Evolutionary conservation across 2,797 vertebrate species (phyloP).

Genomic region (Morus bassanus): DNA sequence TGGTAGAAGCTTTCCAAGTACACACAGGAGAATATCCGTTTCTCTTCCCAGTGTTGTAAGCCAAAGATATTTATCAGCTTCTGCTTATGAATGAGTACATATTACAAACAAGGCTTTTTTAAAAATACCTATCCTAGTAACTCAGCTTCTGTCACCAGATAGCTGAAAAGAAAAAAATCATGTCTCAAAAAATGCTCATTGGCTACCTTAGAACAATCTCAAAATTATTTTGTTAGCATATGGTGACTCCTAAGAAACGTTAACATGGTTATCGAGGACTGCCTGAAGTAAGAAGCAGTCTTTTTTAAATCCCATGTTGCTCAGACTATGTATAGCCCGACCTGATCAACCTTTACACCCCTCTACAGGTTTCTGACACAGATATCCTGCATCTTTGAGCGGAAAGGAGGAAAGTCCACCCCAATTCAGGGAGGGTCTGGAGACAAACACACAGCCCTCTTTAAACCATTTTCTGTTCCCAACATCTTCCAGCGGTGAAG

Average conservation of each 20-base stretch:
- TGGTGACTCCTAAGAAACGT: background rate
- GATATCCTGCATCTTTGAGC: background rate
- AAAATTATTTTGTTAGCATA: background rate
- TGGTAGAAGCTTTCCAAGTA: constrained; percentile 23
- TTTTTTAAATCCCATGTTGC: background rate
- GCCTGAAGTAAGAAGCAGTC: background rate
- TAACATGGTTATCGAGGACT: background rate
- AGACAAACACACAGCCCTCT: background rate
- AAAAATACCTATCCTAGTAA: background rate
- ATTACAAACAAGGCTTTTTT: background rate
- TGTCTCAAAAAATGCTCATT: background rate
- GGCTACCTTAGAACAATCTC: background rate
- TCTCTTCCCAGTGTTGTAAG: background rate
- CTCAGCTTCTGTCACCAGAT: background rate
- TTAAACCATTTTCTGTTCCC: background rate
- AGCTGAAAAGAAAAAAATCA: background rate
- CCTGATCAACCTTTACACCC: background rate
- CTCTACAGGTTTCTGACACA: background rate
- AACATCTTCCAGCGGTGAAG: background rate
- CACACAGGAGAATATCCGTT: constrained; percentile 9
- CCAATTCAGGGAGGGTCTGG: background rate
- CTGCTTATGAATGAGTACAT: background rate
- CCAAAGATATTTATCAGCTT: background rate
- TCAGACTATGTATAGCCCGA: rapidly evolving
- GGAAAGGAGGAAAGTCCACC: background rate